phyloP scores from a whole-genome alignment of 2,888 invertebrate species.

The Coleophora deauratella region DNA sequence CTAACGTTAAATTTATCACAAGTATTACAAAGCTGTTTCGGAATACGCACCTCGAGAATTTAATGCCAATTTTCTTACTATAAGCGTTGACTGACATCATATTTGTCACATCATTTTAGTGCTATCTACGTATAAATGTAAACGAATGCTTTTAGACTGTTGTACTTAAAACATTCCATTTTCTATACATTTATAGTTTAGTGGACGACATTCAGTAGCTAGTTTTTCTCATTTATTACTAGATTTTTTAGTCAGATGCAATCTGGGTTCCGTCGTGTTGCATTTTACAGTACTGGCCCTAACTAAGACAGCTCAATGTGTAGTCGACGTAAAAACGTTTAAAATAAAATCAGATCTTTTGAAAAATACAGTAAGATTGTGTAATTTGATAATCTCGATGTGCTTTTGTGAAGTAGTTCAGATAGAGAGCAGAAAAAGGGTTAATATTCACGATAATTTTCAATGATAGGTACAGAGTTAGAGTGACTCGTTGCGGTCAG shows the following conservation, averaged over 20 bases:
- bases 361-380: conserved; percentile 61
- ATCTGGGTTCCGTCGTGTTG: conserved; percentile 44
- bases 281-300: conserved; percentile 55
- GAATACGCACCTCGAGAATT: conserved; percentile 51
- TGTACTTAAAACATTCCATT: conserved; percentile 71
- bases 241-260: conserved; percentile 41
- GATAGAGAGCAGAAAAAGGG: conserved; percentile 31
- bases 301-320: conserved; percentile 68
- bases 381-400: conserved; percentile 68
- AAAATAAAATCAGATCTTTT: conserved; percentile 53
- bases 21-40: conserved; percentile 40
- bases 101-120: conserved; percentile 41
- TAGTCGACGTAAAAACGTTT: conserved; percentile 47
- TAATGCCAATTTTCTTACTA: conserved; percentile 37
- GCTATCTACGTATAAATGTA: conserved; percentile 29
- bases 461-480: background rate
- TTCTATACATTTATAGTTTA: conserved; percentile 51
- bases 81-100: conserved; percentile 63
- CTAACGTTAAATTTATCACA: conserved; percentile 31
- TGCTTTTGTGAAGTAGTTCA: conserved; percentile 68
- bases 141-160: conserved; percentile 62
- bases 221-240: conserved; percentile 38
- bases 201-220: conserved; percentile 44
- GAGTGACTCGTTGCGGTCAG: too few relatives aligned
- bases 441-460: conserved; percentile 2